Evolutionary conservation across 2,797 vertebrate species (phyloP).

Genomic region (Dermochelys coriacea): DNA sequence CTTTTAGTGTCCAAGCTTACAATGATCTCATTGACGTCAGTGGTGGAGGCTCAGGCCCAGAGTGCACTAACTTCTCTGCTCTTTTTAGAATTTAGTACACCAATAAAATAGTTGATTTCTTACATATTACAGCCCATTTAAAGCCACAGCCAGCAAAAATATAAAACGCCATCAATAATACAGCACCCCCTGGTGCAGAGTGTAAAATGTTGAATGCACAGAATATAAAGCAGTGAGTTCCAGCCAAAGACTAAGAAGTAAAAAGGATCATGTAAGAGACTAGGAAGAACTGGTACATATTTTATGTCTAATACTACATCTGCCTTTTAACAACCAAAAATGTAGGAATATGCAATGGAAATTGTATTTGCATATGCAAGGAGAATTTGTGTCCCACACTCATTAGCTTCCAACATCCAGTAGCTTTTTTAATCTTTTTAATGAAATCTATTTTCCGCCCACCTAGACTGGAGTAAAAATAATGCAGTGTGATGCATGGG

Average conservation of each 20-base stretch:
- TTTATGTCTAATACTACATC: not conserved
- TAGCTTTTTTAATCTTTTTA: not conserved
- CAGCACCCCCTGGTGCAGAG: not conserved
- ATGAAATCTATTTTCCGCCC: not conserved
- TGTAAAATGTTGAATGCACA: not conserved
- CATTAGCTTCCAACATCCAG: not conserved
- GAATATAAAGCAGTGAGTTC: not conserved
- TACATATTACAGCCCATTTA: not conserved
- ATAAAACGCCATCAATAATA: not conserved
- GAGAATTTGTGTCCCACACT: not conserved
- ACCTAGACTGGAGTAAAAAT: not conserved
- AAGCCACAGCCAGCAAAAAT: not conserved
- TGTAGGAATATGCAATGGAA: not conserved
- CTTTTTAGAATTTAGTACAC: not conserved
- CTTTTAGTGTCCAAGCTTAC: not conserved
- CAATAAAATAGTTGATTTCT: not conserved
- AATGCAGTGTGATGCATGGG: not conserved
- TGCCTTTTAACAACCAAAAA: not conserved
- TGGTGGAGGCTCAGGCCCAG: not conserved
- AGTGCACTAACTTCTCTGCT: not conserved
- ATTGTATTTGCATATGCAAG: not conserved
- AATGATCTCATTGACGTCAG: not conserved
- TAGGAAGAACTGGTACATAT: not conserved
- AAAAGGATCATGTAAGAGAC: not conserved
- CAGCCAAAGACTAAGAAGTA: not conserved